Evolutionary conservation across 2,797 vertebrate genomes (phyloP).

Genomic region (Neopelma chrysocephalum): DNA sequence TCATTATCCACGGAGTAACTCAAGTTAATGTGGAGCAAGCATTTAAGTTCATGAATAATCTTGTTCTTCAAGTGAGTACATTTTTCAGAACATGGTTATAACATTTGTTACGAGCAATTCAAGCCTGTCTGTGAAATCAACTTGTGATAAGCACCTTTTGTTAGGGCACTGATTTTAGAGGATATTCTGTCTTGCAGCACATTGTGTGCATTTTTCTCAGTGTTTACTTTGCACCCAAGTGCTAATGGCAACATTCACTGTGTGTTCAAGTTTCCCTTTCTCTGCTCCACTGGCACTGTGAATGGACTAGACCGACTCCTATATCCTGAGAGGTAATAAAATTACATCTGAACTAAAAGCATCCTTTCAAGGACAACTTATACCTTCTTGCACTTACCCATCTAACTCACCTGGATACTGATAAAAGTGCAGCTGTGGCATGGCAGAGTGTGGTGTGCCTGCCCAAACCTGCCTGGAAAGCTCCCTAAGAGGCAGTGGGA

Average conservation of each 20-base stretch:
- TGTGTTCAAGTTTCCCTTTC: not conserved
- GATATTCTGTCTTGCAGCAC: not conserved
- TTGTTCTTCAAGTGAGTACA: not conserved
- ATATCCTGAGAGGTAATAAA: not conserved
- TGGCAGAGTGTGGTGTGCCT: accelerated
- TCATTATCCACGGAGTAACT: not conserved
- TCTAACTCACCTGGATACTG: not conserved
- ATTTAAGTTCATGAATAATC: not conserved
- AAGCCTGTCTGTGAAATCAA: not conserved
- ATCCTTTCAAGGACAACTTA: not conserved
- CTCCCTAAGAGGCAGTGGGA: accelerated
- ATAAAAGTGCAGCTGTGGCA: not conserved
- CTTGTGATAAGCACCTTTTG: not conserved
- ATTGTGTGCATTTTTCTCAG: not conserved
- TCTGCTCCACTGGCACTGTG: not conserved
- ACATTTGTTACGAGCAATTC: not conserved
- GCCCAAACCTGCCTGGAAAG: not conserved
- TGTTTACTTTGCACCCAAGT: not conserved
- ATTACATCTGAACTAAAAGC: not conserved
- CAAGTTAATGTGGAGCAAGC: not conserved
- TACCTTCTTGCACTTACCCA: not conserved
- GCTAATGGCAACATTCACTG: not conserved
- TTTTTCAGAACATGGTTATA: not conserved
- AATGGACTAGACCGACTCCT: not conserved
- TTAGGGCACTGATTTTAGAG: not conserved